A percentile compares a stretch with the other conserved stretches of the same genome.
phyloP scores from a whole-genome alignment of 64 coral and sea anemone genomes.

The Porites australiensis region DNA sequence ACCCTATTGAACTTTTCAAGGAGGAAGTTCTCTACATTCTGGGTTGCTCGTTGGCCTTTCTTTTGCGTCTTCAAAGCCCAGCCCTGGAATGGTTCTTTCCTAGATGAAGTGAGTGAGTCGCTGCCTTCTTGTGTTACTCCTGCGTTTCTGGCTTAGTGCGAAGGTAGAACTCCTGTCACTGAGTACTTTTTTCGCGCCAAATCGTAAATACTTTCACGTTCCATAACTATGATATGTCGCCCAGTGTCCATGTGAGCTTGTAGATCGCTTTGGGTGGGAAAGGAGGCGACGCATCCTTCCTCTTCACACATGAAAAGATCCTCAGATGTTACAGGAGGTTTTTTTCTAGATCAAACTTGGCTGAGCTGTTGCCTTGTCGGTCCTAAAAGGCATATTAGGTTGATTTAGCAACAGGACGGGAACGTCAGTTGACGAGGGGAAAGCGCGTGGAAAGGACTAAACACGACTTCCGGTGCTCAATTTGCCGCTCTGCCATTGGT shows the following conservation, averaged over 20 bases:
- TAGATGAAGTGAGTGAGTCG: not conserved
- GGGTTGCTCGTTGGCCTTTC: constrained; percentile 20
- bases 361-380: not conserved
- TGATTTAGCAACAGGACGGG: too few relatives aligned
- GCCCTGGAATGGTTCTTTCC: constrained; percentile 26
- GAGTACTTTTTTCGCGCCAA: constrained; percentile 3
- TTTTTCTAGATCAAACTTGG: not conserved
- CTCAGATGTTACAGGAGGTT: not conserved
- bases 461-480: too few relatives aligned
- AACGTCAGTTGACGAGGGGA: too few relatives aligned
- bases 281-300: constrained; percentile 30
- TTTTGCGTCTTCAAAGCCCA: constrained; percentile 52
- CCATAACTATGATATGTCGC: constrained; percentile 46
- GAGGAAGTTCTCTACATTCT: constrained; percentile 26
- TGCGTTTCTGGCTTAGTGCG: not conserved
- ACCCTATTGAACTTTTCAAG: constrained; percentile 31
- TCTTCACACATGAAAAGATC: constrained; percentile 15
- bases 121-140: not conserved
- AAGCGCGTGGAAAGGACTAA: too few relatives aligned
- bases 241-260: constrained; percentile 60
- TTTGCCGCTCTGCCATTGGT: too few relatives aligned
- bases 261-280: constrained; percentile 22
- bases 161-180: not conserved
- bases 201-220: constrained; percentile 6
- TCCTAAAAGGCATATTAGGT: not conserved